Base-by-base conservation (phyloP, 2,888 invertebrate genomes). In the Salpingus planirostris region DNA sequence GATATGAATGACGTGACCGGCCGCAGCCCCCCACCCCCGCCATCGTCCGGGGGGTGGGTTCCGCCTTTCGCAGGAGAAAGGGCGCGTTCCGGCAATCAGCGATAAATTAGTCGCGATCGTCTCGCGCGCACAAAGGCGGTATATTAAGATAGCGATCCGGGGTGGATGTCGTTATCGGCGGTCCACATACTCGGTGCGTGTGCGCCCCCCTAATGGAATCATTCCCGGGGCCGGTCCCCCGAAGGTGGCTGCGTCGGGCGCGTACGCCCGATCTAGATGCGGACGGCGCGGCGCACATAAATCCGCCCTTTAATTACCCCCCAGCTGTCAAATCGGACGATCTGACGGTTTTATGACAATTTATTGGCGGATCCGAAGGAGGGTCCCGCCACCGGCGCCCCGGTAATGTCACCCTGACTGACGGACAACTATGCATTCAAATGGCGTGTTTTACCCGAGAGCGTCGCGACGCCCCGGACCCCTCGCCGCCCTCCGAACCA, bases 371-470 rank as follows among this genome's bases (percentile, higher is more conserved):
- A 69, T 70, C 70, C 70, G 70, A 70, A 68, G 70, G 71, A 69
- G 70, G 71, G 70, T 62, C 28, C 36, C 29, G 36, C 36, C 36
- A 36, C 36, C 42, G 40, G 41, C 44, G 60, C n/a, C n/a, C n/a
- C 64, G 55, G 62, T 64, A 64, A 74, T 73, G 73, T 69, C 73
- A 70, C 68, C 70, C 68, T 74, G 76, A 76, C 73, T 77, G 77
- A 77, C 76, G 70, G 76, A 76, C 76, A 73, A 71, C 74, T 70
- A 76, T 77, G 77, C 77, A 77, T 77, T 77, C 77, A 76, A 77
- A 77, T 77, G 66, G 76, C 71, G 74, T 76, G 74, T 73, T 77
- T 77, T 74, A 69, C 67, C 65, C 67, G 54, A 31, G 34, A 32
- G 24, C 36, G 38, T 31, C 36, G 15, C 39, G 33, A 57, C 37